These are phyloP conservation scores for Ectemnius cavifrons DNA, from an alignment of 2,888 invertebrate genomes.

Conservation along the genomic window DNA sequence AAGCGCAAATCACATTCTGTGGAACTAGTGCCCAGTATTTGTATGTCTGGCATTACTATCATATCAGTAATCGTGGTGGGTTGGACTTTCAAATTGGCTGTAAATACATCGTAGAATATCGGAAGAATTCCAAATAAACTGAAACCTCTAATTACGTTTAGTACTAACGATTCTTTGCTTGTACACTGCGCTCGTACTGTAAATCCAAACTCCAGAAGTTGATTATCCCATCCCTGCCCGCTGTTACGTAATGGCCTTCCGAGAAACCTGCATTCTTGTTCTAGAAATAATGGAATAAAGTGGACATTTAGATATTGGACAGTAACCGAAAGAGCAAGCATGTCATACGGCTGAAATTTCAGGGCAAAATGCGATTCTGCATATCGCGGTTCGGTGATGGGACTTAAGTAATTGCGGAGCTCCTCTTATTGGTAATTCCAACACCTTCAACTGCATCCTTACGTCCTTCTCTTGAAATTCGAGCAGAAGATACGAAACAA, in stretches of 20 bases:
- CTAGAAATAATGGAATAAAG: constrained; percentile 63
- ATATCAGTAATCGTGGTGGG: constrained; percentile 87
- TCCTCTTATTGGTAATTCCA: constrained; percentile 83
- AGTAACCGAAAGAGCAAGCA: background rate
- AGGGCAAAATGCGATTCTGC: constrained; percentile 83
- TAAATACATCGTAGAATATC: constrained; percentile 22
- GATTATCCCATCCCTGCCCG: constrained; percentile 87
- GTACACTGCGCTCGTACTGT: constrained; percentile 82
- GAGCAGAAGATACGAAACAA: constrained; percentile 86
- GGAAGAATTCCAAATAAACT: too few relatives aligned
- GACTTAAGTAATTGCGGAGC: constrained; percentile 81
- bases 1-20: constrained; percentile 89
- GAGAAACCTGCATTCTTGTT: constrained; percentile 81
- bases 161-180: constrained; percentile 83
- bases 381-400: constrained; percentile 85
- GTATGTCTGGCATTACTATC: constrained; percentile 87
- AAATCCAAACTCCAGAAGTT: constrained; percentile 89
- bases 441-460: constrained; percentile 81
- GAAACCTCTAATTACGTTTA: background rate
- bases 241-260: constrained; percentile 86
- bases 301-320: background rate
- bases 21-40: constrained; percentile 87
- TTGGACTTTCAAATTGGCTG: constrained; percentile 82
- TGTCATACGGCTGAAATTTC: constrained; percentile 79
- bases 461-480: constrained; percentile 85